Evolutionary conservation across 2,888 invertebrate genomes (phyloP).

Genomic region (Eupithecia insigniata): DNA sequence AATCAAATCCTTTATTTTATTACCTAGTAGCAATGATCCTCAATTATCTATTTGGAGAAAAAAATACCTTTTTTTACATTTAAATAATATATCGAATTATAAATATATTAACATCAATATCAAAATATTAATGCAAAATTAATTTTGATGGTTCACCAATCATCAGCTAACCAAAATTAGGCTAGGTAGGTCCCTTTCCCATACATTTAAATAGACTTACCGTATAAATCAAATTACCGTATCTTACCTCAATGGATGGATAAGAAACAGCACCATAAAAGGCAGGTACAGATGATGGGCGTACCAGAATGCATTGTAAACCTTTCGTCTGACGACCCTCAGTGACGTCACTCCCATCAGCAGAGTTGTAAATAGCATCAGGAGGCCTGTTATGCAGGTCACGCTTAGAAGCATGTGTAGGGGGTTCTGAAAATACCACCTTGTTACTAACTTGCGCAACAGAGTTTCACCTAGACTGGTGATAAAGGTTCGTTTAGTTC

Average conservation of each 20-base stretch:
- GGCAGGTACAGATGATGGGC: constrained; percentile 79
- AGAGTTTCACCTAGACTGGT: constrained; percentile 21
- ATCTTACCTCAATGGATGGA: constrained; percentile 82
- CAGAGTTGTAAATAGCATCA: constrained; percentile 74
- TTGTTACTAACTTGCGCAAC: not conserved
- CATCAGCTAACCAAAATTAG: not conserved
- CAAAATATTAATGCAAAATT: no score
- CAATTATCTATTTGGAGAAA: no score
- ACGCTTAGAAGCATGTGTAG: constrained; percentile 63
- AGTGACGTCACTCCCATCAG: constrained; percentile 77
- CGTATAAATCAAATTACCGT: constrained; percentile 21
- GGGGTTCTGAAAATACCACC: constrained; percentile 66
- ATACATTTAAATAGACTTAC: constrained; percentile 16
- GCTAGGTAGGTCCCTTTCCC: not conserved
- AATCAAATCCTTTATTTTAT: no score
- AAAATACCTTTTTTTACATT: no score
- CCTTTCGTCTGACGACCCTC: constrained; percentile 68
- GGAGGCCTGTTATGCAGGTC: constrained; percentile 77
- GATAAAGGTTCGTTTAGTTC: not conserved
- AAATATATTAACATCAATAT: no score
- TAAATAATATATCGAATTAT: no score
- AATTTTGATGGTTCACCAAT: no score
- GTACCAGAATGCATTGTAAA: constrained; percentile 83
- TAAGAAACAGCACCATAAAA: constrained; percentile 76
- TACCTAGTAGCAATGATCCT: no score